Conservation (phyloP, 2,797 vertebrate genomes). For the Morelia viridis region DNA sequence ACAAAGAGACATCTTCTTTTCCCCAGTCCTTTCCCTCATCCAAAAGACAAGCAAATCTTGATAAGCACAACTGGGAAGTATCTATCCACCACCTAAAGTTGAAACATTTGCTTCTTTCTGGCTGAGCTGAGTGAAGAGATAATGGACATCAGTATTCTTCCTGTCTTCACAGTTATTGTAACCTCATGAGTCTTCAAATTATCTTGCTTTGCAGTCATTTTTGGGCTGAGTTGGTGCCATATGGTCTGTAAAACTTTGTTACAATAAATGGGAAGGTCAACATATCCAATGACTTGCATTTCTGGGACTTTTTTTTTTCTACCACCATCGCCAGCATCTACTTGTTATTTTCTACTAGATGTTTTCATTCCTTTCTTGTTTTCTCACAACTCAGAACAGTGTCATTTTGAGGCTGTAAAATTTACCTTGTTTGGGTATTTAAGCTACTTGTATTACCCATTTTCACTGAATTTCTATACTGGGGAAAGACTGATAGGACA, state of each 20-base stretch:
- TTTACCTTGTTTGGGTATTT: slow-evolving; percentile 47
- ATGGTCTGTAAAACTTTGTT: slow-evolving; percentile 64
- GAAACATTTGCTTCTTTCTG: slow-evolving; percentile 56
- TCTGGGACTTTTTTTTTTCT: slow-evolving; percentile 41
- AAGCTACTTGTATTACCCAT: slow-evolving; percentile 55
- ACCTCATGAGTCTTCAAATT: slow-evolving; percentile 69
- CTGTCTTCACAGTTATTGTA: slow-evolving; percentile 56
- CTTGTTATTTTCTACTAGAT: slow-evolving; percentile 52
- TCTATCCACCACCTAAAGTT: slow-evolving; percentile 59
- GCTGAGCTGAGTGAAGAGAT: slow-evolving; percentile 50
- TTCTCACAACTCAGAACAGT: slow-evolving; percentile 63
- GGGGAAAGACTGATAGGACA: slow-evolving; percentile 59
- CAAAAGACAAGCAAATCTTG: slow-evolving; percentile 39
- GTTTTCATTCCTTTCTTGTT: slow-evolving; percentile 59
- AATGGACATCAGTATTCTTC: slow-evolving; percentile 61
- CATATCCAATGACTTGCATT: slow-evolving; percentile 46
- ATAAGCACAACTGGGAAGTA: slow-evolving; percentile 48
- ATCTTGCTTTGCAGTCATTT: slow-evolving; percentile 63
- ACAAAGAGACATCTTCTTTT: slow-evolving; percentile 11
- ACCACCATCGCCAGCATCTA: slow-evolving; percentile 49
- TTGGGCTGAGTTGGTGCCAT: slow-evolving; percentile 68
- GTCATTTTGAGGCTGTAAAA: slow-evolving; percentile 57
- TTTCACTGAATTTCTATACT: slow-evolving; percentile 55
- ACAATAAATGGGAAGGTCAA: slow-evolving; percentile 62
- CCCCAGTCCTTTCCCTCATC: slow-evolving; percentile 44